Percentiles rank a stretch among this genome's conserved stretches.
phyloP scores from a whole-genome alignment of 1,140 invertebrate genomes.

The Drosophila setifemur region DNA sequence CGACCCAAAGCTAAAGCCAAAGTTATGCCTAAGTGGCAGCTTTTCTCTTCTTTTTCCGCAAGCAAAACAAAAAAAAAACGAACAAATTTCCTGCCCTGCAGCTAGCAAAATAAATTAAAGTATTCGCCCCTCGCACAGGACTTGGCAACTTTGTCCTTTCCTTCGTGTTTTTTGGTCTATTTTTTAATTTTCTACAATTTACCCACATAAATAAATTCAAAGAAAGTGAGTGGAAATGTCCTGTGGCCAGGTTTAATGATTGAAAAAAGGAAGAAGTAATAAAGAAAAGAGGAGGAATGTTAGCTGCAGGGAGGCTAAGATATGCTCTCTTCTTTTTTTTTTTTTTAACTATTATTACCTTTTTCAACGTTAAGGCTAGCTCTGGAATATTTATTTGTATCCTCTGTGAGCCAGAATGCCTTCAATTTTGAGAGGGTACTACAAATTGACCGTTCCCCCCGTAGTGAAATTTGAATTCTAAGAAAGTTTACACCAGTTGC shows the following conservation, averaged over 20 bases:
- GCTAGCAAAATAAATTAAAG: slow-evolving; percentile 72
- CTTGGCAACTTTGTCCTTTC: slow-evolving; percentile 34
- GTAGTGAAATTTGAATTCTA: slow-evolving; percentile 44
- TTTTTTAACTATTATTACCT: slow-evolving; percentile 28
- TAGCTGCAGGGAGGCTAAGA: background rate
- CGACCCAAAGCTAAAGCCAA: slow-evolving; percentile 44
- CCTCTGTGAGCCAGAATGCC: slow-evolving; percentile 3
- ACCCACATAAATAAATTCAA: slow-evolving; percentile 41
- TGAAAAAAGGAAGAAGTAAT: slow-evolving; percentile 20
- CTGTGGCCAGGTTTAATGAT: slow-evolving; percentile 35
- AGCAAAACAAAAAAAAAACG: slow-evolving; percentile 18
- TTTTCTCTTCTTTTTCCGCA: background rate
- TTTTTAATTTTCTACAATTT: slow-evolving; percentile 60
- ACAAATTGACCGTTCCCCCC: slow-evolving; percentile 27
- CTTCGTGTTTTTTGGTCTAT: slow-evolving; percentile 26
- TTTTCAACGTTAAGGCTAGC: background rate
- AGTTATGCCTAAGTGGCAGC: slow-evolving; percentile 61
- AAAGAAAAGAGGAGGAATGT: background rate
- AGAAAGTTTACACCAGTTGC: slow-evolving; percentile 39
- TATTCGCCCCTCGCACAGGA: slow-evolving; percentile 31
- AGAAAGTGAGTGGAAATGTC: slow-evolving; percentile 16
- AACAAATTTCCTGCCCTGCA: slow-evolving; percentile 31
- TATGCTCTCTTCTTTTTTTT: background rate
- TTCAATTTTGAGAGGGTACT: slow-evolving; percentile 10
- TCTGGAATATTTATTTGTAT: slow-evolving; percentile 19